Base-by-base conservation (phyloP, 2,113 vertebrate genomes). In the Lampris megalopsis region DNA sequence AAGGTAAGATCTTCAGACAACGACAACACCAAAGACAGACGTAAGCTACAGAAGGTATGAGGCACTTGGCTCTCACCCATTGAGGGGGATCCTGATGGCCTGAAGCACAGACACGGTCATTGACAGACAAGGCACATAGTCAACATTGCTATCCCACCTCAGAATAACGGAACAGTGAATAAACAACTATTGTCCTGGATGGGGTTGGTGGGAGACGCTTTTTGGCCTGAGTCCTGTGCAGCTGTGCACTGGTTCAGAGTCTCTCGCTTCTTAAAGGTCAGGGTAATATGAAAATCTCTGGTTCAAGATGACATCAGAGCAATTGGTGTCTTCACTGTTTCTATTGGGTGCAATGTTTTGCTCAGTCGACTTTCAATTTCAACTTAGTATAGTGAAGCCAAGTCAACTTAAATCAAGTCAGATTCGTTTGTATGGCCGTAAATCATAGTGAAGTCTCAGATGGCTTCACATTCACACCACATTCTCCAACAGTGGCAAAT, bases 141-240 rank as follows among this genome's bases (percentile, higher is more conserved):
- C 74, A 73, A 80, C 78, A 91, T 90, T 81, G 75, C 67, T 83
- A 81, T 83, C 82, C 88, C 85, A 89, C 88, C 80, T 87, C 71
- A 84, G 71, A 77, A 58, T 81, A 62, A 82, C 11, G 36, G 54
- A 58, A 54, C 3, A 57, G 79, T 84, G 70, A 91, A 89, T 77
- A 86, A 86, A 73, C 84, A 75, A 71, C 80, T 90, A 67, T 90
- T 85, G 61, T 88, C 73, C 77, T 78, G 48, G 84, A 78, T 77
- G 37, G 66, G 50, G 72, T 79, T 1, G 38, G 86, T 88, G 77
- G 85, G 83, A 85, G 85, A 84, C 50, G 9, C 24, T 62, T 73
- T 86, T 87, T 79, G 78, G 57, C 68, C 60, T 0, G 3, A 54
- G 81, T 81, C 83, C 64, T 73, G 68, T 57, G 76, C 79, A 82